phyloP scores from a whole-genome alignment of 2,797 vertebrate species.

The Artibeus lituratus region DNA sequence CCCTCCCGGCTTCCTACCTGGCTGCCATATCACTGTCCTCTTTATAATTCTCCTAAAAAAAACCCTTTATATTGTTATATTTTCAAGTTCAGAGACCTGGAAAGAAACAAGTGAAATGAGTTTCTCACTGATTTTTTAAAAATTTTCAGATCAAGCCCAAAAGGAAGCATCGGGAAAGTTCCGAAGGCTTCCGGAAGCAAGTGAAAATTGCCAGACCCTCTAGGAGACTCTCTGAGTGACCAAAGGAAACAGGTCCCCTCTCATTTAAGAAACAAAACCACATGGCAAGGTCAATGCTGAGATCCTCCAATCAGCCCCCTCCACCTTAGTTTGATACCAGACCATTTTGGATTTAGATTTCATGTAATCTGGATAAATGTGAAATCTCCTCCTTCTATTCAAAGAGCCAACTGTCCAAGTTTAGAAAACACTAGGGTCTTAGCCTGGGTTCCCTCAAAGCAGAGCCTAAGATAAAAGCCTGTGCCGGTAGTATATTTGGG shows the following conservation, averaged over 20 bases:
- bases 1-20: neutral
- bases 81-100: constrained; percentile 31
- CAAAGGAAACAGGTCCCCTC: neutral
- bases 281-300: neutral
- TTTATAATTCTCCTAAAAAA: constrained; percentile 50
- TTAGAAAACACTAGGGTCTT: neutral
- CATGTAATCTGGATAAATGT: neutral
- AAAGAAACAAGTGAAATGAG: constrained; percentile 3
- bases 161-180: neutral
- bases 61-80: constrained; percentile 38
- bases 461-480: neutral
- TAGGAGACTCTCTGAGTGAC: neutral
- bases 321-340: neutral
- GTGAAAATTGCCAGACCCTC: neutral
- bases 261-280: neutral
- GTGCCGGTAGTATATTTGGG: neutral
- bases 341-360: neutral
- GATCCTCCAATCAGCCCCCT: neutral
- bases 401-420: neutral
- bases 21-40: neutral
- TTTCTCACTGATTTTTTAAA: neutral
- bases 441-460: neutral
- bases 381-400: neutral
- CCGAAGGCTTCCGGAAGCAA: constrained; percentile 31
- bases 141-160: constrained; percentile 44